Evolutionary conservation across 2,888 invertebrate genomes (phyloP).

Genomic region (Strigamia crassipes): DNA sequence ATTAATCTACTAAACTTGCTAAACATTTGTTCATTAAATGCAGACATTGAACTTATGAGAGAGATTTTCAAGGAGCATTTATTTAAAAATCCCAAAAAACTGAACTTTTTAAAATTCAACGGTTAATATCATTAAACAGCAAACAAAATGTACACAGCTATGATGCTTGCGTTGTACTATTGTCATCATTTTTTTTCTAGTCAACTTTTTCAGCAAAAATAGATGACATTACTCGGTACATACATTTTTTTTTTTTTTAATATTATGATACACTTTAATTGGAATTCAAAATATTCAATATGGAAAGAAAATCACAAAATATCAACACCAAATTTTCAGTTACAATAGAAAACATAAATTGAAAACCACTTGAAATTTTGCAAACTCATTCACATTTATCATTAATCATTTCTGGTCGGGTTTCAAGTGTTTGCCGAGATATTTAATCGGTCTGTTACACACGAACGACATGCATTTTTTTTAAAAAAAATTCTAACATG

Average conservation of each 20-base stretch:
- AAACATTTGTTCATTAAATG: background rate
- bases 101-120: background rate
- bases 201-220: background rate
- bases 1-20: background rate
- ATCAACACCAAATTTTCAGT: background rate
- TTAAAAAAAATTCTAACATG: background rate
- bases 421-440: background rate
- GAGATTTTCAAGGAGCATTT: too few species aligned
- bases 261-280: background rate
- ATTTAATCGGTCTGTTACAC: background rate
- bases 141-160: background rate
- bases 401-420: background rate
- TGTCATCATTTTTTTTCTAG: background rate
- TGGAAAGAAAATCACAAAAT: background rate
- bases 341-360: background rate
- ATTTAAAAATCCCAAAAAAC: too few species aligned
- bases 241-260: background rate
- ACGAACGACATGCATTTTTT: background rate
- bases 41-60: too few species aligned
- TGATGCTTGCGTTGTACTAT: background rate
- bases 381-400: background rate
- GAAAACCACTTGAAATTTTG: background rate
- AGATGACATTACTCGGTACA: background rate
- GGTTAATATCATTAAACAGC: background rate
- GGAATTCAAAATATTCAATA: background rate